These are phyloP conservation scores for Luscinia luscinia DNA, from an alignment of 2,797 vertebrate genomes.

Conservation along the genomic window DNA sequence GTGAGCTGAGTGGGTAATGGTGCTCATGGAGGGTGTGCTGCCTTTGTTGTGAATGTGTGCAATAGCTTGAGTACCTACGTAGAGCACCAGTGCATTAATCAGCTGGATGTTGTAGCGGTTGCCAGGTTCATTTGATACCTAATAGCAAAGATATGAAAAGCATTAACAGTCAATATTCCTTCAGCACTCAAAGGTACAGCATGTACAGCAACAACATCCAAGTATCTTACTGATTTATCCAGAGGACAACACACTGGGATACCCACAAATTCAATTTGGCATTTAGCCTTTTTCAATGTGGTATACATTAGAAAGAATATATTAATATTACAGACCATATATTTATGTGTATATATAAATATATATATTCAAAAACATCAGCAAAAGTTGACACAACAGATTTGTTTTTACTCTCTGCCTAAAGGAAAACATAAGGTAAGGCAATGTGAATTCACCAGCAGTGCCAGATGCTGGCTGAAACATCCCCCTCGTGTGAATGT, in stretches of 20 bases:
- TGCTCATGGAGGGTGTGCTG: slow-evolving; percentile 99
- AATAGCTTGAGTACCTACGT: slow-evolving; percentile 98
- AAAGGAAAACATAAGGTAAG: neutral
- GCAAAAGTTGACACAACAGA: neutral
- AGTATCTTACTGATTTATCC: neutral
- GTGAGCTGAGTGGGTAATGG: slow-evolving; percentile 98
- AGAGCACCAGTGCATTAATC: slow-evolving; percentile 97
- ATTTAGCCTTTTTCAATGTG: neutral
- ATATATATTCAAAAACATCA: neutral
- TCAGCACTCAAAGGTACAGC: neutral
- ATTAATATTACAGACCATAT: neutral
- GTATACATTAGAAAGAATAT: neutral
- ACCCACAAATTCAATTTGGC: neutral
- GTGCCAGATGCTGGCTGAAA: neutral
- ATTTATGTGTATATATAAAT: fast-evolving
- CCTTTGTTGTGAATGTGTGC: slow-evolving; percentile 99
- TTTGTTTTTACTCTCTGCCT: neutral
- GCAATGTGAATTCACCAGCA: neutral
- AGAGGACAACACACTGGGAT: neutral
- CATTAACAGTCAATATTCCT: neutral
- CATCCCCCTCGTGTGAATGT: fast-evolving
- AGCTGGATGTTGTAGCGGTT: slow-evolving; percentile 99
- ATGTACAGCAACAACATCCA: neutral
- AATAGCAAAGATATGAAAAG: slow-evolving; percentile 13
- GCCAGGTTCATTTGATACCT: slow-evolving; percentile 95